Conservation (phyloP, 2,113 vertebrate species). For the Probosciger aterrimus region DNA sequence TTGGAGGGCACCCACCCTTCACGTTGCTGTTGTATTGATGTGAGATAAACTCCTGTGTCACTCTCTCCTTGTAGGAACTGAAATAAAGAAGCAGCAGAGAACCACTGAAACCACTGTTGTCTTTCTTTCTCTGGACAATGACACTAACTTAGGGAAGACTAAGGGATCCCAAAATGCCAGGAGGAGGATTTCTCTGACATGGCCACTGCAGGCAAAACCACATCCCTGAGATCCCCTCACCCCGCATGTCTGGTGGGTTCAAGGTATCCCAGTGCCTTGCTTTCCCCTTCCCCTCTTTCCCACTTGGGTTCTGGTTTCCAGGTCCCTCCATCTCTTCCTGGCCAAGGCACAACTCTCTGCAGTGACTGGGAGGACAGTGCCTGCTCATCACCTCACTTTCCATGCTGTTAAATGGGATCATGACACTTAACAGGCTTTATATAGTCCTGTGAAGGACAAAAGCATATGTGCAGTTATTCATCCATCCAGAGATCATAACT, state of each 20-base stretch:
- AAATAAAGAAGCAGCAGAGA: conserved; percentile 4
- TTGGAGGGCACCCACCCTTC: neutral
- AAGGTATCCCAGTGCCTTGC: neutral
- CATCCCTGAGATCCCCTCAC: neutral
- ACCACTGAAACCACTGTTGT: neutral
- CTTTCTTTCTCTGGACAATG: neutral
- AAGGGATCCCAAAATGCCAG: neutral
- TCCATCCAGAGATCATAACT: neutral
- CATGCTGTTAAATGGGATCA: neutral
- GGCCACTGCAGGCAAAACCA: neutral
- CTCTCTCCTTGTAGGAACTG: neutral
- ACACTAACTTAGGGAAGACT: neutral
- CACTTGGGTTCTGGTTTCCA: neutral
- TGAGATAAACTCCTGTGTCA: neutral
- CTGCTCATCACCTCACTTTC: neutral
- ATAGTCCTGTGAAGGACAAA: neutral
- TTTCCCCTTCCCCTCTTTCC: neutral
- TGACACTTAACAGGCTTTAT: neutral
- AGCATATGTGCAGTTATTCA: neutral
- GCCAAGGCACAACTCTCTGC: neutral
- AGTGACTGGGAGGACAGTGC: neutral
- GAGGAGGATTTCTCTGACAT: neutral
- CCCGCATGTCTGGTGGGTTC: accelerated
- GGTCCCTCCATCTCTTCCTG: neutral
- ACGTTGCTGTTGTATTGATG: neutral